Conservation (phyloP, 2,888 invertebrate species). For the Hydroisotoma schaefferi region DNA sequence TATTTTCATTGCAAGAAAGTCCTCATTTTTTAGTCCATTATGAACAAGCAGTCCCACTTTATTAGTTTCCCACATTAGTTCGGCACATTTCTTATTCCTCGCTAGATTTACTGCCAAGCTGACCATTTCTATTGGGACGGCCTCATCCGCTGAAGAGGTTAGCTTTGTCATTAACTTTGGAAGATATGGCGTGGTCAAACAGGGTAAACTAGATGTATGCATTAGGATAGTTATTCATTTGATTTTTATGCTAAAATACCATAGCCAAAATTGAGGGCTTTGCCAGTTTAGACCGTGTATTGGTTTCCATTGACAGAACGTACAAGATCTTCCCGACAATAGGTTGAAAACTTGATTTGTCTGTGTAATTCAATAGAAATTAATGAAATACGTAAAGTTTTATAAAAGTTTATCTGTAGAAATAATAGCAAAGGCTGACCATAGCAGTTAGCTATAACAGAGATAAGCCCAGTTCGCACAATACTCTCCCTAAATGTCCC, state of each 20-base stretch:
- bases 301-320: conserved; percentile 27
- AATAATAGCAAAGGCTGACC: conserved; percentile 25
- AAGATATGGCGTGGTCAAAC: too few species aligned
- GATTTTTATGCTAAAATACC: conserved; percentile 13
- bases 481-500: conserved; percentile 14
- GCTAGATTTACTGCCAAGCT: conserved; percentile 29
- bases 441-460: conserved; percentile 26
- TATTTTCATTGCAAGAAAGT: conserved; percentile 34
- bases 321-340: conserved; percentile 27
- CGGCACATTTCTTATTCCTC: conserved; percentile 20
- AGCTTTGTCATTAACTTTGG: conserved; percentile 19
- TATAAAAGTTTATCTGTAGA: not conserved
- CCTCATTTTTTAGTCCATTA: conserved; percentile 24
- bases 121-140: conserved; percentile 7
- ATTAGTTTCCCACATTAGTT: conserved; percentile 21
- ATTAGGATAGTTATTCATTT: not conserved
- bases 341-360: conserved; percentile 20
- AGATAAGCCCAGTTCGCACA: conserved; percentile 18
- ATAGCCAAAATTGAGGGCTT: conserved; percentile 19
- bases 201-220: too few species aligned
- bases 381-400: not conserved
- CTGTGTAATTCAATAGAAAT: not conserved
- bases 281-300: conserved; percentile 15
- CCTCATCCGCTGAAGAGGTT: conserved; percentile 8
- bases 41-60: conserved; percentile 20